Evolutionary conservation across 2,113 vertebrate species (phyloP).

Genomic region (Sphyrna mokarran): DNA sequence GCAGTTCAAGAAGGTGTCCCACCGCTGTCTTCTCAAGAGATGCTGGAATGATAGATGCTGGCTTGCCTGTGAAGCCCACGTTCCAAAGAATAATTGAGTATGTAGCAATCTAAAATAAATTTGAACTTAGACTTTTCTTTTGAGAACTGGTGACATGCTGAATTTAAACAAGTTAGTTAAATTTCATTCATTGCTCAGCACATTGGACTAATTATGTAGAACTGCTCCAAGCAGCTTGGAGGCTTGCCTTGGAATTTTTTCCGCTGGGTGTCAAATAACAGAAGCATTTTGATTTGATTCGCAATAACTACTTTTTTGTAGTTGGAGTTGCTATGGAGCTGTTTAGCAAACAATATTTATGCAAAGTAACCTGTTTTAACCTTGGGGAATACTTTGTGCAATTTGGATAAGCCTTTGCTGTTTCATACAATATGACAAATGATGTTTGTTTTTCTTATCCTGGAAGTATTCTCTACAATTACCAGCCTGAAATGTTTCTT

Average conservation of each 20-base stretch:
- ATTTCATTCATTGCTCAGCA: background rate
- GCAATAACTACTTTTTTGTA: background rate
- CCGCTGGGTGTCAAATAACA: background rate
- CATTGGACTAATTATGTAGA: background rate
- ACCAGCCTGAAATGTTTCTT: background rate
- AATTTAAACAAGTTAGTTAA: background rate
- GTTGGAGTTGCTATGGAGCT: background rate
- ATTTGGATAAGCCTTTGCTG: background rate
- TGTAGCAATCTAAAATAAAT: background rate
- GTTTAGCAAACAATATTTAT: background rate
- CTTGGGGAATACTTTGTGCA: background rate
- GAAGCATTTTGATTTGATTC: background rate
- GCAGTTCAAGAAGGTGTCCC: background rate
- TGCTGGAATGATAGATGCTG: background rate
- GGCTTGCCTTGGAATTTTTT: background rate
- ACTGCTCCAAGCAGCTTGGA: slow-evolving; percentile 2
- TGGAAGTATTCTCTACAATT: background rate
- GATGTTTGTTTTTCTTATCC: background rate
- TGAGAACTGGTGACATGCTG: background rate
- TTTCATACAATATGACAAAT: background rate
- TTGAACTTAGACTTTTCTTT: background rate
- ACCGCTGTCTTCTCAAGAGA: too few species aligned
- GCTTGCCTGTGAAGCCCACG: background rate
- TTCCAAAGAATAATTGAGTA: background rate
- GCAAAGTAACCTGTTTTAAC: background rate